Conservation (phyloP, 2,888 invertebrate species). For the Sceliomorpha sp. region DNA sequence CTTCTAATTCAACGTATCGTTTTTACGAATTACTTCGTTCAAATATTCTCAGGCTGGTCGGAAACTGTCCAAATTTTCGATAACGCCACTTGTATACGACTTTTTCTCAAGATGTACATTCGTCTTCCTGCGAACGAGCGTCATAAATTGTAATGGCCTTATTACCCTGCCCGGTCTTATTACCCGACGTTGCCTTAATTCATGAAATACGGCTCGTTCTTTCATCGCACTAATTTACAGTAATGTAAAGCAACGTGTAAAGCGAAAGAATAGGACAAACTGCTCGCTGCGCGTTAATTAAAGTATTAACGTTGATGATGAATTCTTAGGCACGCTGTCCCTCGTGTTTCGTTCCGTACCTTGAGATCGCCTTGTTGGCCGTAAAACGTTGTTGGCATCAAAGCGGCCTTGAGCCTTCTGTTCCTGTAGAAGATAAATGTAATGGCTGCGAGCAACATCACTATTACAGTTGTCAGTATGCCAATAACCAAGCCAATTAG, state of each 20-base stretch:
- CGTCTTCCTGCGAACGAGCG: no score
- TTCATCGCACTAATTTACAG: background rate
- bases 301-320: constrained; percentile 5
- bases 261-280: no score
- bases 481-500: constrained; percentile 87
- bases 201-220: background rate
- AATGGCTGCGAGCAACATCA: constrained; percentile 86
- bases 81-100: no score
- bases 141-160: no score
- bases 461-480: constrained; percentile 86
- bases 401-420: constrained; percentile 82
- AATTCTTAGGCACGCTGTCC: no score
- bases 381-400: constrained; percentile 71
- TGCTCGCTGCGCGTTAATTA: background rate
- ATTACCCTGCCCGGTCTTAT: no score
- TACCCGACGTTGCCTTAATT: no score
- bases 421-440: constrained; percentile 86
- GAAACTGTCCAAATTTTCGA: background rate
- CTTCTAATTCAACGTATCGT: no score
- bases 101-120: no score
- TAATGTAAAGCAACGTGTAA: background rate
- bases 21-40: no score
- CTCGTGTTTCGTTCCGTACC: constrained; percentile 60
- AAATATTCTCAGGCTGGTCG: no score
- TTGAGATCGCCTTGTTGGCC: constrained; percentile 75